Base-by-base conservation (phyloP, 2,888 invertebrate species). In the Rotaria macrura region DNA sequence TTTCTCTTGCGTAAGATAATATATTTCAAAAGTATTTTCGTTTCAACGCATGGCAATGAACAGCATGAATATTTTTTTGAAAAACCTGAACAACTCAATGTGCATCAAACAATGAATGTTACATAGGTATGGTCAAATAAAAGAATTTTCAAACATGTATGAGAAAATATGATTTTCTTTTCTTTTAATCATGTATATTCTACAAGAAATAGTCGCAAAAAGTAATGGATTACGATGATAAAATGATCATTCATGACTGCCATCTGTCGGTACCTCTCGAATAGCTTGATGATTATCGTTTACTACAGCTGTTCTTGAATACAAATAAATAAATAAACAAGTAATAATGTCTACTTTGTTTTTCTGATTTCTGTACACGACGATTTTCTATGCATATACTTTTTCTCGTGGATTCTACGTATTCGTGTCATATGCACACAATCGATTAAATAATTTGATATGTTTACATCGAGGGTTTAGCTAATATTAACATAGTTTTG, bases 201-300 rank as follows among this genome's bases (percentile, higher is more conserved):
- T 47, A n/a, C n/a, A n/a, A n/a, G n/a, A n/a, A n/a, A n/a, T n/a
- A n/a, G n/a, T n/a, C n/a, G n/a, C n/a, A n/a, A n/a, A n/a, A n/a
- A n/a, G n/a, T n/a, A 52, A 20, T 7, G 23, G 52, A 52, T 52
- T 23, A 23, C 3, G 23, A 65, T 65, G 34, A 29, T 34, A n/a
- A 65, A 34, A 34, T 0, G 65, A 65, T 65, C 65, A 65, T 65
- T 65, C 65, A 65, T 65, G 29, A 65, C 65, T 65, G 65, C 65
- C 65, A 65, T 65, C 65, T 65, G 65, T 65, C 65, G 65, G 65
- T 65, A 65, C 65, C 65, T 65, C 65, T 65, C 65, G n/a, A 29
- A 17, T 65, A 65, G 14, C 14, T 65, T 34, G 29, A 65, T 34
- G 34, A 65, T 65, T n/a, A n/a, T 65, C 65, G 14, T 29, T 34